Conservation (phyloP, 2,113 vertebrate genomes). For the Grallaria varia region DNA sequence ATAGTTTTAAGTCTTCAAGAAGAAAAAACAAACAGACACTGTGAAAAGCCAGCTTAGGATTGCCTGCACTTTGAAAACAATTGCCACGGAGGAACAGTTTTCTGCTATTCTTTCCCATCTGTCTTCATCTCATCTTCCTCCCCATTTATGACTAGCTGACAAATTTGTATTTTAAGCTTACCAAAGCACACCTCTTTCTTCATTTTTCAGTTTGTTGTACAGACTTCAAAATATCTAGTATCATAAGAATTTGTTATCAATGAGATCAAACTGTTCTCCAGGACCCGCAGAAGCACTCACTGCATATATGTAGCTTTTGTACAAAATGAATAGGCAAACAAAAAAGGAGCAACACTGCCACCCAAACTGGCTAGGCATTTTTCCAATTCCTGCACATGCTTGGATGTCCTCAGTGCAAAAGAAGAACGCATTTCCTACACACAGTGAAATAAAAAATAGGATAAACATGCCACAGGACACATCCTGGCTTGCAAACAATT, state of each 20-base stretch:
- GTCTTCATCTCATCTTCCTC: neutral
- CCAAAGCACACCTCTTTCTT: neutral
- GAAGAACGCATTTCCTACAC: neutral
- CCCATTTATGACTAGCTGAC: neutral
- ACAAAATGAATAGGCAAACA: neutral
- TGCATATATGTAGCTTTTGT: neutral
- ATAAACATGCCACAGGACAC: neutral
- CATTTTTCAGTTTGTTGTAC: neutral
- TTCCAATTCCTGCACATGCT: neutral
- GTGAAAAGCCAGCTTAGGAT: neutral
- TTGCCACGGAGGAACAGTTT: neutral
- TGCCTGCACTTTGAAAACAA: neutral
- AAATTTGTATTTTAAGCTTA: neutral
- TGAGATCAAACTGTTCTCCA: neutral
- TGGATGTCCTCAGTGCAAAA: neutral
- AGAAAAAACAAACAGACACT: neutral
- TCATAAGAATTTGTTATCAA: neutral
- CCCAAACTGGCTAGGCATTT: neutral
- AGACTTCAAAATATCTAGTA: neutral
- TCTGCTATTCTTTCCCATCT: neutral
- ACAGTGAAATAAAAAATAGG: neutral
- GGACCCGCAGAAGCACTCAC: neutral
- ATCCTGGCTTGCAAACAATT: constrained; percentile 7
- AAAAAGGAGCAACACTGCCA: neutral
- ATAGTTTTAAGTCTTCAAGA: neutral